phyloP scores from a whole-genome alignment of 1,140 invertebrate species.

The Nebria ingens region DNA sequence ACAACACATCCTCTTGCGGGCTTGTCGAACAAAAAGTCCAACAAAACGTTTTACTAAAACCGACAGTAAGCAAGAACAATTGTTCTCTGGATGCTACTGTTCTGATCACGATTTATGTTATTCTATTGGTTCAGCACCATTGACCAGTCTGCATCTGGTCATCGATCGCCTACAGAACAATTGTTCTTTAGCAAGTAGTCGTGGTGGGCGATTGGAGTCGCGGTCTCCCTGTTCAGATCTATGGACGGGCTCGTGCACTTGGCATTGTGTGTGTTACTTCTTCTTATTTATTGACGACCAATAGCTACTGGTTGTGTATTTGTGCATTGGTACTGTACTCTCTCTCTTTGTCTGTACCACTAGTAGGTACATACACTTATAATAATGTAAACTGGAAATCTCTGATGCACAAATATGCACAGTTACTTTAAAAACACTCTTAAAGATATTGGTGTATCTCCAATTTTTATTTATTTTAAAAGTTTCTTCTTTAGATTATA shows the following conservation, averaged over 20 bases:
- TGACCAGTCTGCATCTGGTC: neutral
- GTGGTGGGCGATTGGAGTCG: constrained; percentile 19
- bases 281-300: constrained; percentile 31
- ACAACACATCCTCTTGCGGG: neutral
- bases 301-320: constrained; percentile 30
- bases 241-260: constrained; percentile 25
- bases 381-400: too few relatives aligned
- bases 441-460: too few relatives aligned
- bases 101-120: constrained; percentile 13
- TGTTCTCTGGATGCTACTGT: constrained; percentile 13
- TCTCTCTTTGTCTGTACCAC: too few relatives aligned
- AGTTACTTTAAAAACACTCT: too few relatives aligned
- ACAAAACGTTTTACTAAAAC: constrained; percentile 27
- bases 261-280: constrained; percentile 26
- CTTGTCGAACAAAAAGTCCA: constrained; percentile 19
- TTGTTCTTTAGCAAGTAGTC: constrained; percentile 29
- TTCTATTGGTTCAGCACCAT: constrained; percentile 7
- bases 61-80: constrained; percentile 25
- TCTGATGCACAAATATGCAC: too few relatives aligned
- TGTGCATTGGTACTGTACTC: too few relatives aligned
- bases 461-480: too few relatives aligned
- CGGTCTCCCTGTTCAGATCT: constrained; percentile 21
- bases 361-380: too few relatives aligned
- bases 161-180: constrained; percentile 20
- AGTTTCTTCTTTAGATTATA: too few relatives aligned